These are phyloP conservation scores for Xanthorhoe designata DNA, from an alignment of 2,888 invertebrate genomes.

Conservation along the genomic window DNA sequence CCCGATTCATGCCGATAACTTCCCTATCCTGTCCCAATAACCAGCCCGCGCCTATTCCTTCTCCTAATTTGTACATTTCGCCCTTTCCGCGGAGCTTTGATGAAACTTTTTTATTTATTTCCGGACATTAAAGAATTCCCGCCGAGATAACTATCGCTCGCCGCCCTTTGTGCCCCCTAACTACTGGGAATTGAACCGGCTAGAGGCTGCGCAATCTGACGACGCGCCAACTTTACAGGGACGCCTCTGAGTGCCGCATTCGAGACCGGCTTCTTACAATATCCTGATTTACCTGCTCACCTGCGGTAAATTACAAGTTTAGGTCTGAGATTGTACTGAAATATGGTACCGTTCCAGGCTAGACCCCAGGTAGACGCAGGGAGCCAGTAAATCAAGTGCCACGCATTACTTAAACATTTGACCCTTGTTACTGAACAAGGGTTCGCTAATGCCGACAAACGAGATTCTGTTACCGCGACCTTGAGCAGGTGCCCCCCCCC, in stretches of 20 bases:
- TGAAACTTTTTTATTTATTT: constrained; percentile 35
- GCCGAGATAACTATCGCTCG: constrained; percentile 32
- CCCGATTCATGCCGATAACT: background rate
- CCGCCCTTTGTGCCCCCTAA: constrained; percentile 28
- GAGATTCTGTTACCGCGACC: constrained; percentile 24
- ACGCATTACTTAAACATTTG: constrained; percentile 40
- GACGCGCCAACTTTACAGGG: constrained; percentile 21
- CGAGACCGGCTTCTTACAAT: too few relatives aligned
- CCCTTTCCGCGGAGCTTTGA: constrained; percentile 16
- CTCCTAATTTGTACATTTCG: constrained; percentile 8
- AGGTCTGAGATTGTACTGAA: constrained; percentile 9
- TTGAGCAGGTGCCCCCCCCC: background rate
- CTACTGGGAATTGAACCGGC: constrained; percentile 26
- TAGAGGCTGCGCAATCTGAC: constrained; percentile 26
- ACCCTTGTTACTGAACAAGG: constrained; percentile 36
- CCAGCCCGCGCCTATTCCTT: background rate
- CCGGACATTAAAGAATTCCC: constrained; percentile 29
- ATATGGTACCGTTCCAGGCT: constrained; percentile 6
- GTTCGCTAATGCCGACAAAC: constrained; percentile 32
- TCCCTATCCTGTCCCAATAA: background rate
- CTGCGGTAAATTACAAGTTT: background rate
- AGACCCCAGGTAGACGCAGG: constrained; percentile 22
- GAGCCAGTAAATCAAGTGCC: constrained; percentile 37
- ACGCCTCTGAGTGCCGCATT: too few relatives aligned
- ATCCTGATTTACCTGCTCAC: too few relatives aligned